phyloP scores from a whole-genome alignment of 2,888 invertebrate species.

The Drosophila testacea region DNA sequence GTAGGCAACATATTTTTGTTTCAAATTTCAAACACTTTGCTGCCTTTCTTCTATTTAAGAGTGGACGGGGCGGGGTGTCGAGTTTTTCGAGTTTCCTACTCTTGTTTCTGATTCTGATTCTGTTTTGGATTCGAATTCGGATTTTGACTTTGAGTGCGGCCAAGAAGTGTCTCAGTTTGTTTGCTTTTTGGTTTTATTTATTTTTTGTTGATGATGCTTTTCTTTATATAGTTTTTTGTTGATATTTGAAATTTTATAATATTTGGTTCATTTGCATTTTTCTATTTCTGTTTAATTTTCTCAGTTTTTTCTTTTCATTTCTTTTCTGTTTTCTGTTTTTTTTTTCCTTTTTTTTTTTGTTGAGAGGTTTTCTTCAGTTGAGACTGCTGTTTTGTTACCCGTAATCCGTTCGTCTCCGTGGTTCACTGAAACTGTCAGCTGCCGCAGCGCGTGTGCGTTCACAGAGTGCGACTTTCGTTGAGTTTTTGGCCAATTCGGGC shows the following conservation, averaged over 20 bases:
- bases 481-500: slow-evolving; percentile 55
- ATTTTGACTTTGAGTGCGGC: slow-evolving; percentile 17
- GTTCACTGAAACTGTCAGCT: slow-evolving; percentile 85
- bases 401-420: slow-evolving; percentile 86
- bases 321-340: slow-evolving; percentile 3
- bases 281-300: not conserved
- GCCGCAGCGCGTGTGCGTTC: slow-evolving; percentile 78
- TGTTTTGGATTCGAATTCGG: not conserved
- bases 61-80: slow-evolving; percentile 5
- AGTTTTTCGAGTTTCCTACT: not conserved
- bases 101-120: not conserved
- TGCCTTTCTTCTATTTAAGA: slow-evolving; percentile 16
- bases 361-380: not conserved
- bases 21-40: slow-evolving; percentile 23
- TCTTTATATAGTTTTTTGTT: not conserved
- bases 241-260: slow-evolving; percentile 7
- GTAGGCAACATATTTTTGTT: slow-evolving; percentile 38
- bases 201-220: not conserved
- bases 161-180: not conserved
- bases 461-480: slow-evolving; percentile 83
- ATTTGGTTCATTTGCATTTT: slow-evolving; percentile 1
- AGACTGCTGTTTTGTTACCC: slow-evolving; percentile 76
- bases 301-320: slow-evolving; percentile 4
- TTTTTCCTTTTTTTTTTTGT: not conserved
- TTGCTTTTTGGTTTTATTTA: not conserved